Base-by-base conservation (phyloP, 2,797 vertebrate species). In the Bovichtus variegatus region DNA sequence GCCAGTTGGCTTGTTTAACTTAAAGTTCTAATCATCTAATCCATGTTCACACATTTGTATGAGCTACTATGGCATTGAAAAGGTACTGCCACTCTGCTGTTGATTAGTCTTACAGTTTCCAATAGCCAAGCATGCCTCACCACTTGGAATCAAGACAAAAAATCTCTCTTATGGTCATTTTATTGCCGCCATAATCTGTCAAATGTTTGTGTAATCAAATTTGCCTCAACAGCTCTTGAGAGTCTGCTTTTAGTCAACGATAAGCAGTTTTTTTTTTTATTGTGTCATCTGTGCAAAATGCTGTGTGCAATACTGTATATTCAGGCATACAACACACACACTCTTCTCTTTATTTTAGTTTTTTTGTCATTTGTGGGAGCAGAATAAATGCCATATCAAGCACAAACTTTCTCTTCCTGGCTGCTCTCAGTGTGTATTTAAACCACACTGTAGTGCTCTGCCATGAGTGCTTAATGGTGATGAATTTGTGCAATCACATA, bases 401-500 rank as follows among this genome's bases (percentile, higher is more conserved):
- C 21, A 55, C 15, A 73, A 40, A 49, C 57, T 62, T 51, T 51
- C 41, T 57, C 44, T 19, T 79, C 21, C 50, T 71, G 59, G 58
- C 65, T 49, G 51, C 16, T 74, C 69, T 69, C 31, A 76, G 81
- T 83, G 68, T 85, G 67, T 62, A 80, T 89, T 82, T 63, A 71
- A 82, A 76, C 72, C 80, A 81, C 67, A 75, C 61, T 31, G n/a
- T n/a, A n/a, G n/a, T n/a, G 46, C 71, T 89, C 58, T 82, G 78
- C 78, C 79, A 75, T 43, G 71, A 81, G 91, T 89, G 82, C 87
- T 78, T 83, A 89, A 92, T 80, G 72, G 63, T 88, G 90, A 92
- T 90, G 67, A 88, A 91, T 89, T 84, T 87, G 59, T 85, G 78
- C 87, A 95, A 91, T 91, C 90, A 91, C 82, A 89, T 54, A 75